These are phyloP conservation scores for Dryobotodes eremita DNA, from an alignment of 2,888 invertebrate genomes.

Conservation along the genomic window DNA sequence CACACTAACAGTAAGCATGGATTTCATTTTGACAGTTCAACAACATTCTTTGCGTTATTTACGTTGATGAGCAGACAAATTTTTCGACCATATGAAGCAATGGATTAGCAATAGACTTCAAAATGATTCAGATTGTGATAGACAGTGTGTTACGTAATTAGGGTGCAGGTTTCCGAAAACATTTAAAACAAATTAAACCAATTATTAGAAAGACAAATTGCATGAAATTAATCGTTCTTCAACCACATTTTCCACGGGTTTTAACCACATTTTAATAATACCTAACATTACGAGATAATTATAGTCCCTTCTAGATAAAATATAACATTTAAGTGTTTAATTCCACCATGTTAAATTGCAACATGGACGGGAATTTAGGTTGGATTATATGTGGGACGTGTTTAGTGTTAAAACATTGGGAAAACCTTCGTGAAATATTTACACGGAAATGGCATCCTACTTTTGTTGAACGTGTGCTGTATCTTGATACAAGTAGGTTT, in stretches of 20 bases:
- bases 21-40: no score
- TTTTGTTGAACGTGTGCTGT: conserved; percentile 5
- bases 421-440: conserved; percentile 51
- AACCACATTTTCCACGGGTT: conserved; percentile 27
- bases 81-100: no score
- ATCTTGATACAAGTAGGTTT: conserved; percentile 10
- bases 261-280: background rate
- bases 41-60: no score
- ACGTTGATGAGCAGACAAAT: no score
- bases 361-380: conserved; percentile 43
- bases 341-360: conserved; percentile 45
- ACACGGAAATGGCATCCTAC: conserved; percentile 40
- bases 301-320: conserved; percentile 46
- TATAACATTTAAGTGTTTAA: conserved; percentile 46
- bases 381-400: conserved; percentile 35
- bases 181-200: conserved; percentile 16
- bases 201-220: conserved; percentile 14
- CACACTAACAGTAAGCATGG: no score
- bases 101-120: no score
- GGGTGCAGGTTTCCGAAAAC: conserved; percentile 2
- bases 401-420: conserved; percentile 34
- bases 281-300: conserved; percentile 46
- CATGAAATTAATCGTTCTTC: background rate
- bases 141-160: no score
- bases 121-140: no score